Conservation (phyloP, 1,140 invertebrate species). For the Drosophila watanabei region DNA sequence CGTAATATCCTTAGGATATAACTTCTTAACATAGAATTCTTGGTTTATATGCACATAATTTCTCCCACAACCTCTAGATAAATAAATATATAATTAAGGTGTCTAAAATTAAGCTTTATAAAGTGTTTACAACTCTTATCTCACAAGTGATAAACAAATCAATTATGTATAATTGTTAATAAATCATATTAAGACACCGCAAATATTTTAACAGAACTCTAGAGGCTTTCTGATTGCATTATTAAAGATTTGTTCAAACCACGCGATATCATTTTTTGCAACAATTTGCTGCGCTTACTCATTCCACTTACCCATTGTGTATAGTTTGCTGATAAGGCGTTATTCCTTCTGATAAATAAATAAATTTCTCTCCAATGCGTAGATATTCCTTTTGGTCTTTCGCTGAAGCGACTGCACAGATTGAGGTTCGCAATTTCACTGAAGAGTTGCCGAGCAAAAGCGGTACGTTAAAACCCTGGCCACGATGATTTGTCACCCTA, state of each 20-base stretch:
- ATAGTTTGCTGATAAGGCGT: slow-evolving; percentile 3
- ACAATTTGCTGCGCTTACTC: slow-evolving; percentile 10
- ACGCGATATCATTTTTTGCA: not conserved
- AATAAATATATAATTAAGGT: not conserved
- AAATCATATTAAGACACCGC: not conserved
- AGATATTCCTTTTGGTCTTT: not conserved
- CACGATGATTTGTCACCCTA: slow-evolving; percentile 17
- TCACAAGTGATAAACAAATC: not conserved
- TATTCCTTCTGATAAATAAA: slow-evolving; percentile 9
- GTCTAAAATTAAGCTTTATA: not conserved
- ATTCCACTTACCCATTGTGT: slow-evolving; percentile 38
- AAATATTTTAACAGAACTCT: not conserved
- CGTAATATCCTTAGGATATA: not conserved
- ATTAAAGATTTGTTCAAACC: not conserved
- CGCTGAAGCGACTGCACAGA: slow-evolving; percentile 11
- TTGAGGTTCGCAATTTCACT: slow-evolving; percentile 24
- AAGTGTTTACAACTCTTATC: not conserved
- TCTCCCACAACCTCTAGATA: not conserved
- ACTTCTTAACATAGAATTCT: not conserved
- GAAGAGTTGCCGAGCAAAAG: not conserved
- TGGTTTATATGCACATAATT: too few species aligned
- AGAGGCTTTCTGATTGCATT: not conserved
- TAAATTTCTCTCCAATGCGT: not conserved
- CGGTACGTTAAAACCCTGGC: slow-evolving; percentile 19
- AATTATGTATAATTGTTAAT: too few species aligned